phyloP scores from a whole-genome alignment of 2,888 invertebrate species.

The Campoplex nolae region DNA sequence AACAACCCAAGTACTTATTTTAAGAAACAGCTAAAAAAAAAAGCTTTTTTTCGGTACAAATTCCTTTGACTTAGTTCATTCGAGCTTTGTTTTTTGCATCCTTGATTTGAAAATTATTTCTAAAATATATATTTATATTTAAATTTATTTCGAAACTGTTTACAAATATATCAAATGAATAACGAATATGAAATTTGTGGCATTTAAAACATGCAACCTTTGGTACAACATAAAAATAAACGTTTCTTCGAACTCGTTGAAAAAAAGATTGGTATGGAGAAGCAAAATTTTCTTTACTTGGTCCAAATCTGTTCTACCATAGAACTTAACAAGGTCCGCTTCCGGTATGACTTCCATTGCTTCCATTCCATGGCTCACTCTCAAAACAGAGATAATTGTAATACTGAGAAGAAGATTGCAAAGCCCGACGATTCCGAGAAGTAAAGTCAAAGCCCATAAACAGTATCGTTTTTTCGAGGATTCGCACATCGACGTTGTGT shows the following conservation, averaged over 20 bases:
- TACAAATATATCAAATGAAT: too few relatives aligned
- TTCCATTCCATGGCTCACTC: slow-evolving; percentile 93
- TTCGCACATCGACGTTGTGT: slow-evolving; percentile 67
- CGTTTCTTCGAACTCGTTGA: not conserved
- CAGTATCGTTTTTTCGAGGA: slow-evolving; percentile 79
- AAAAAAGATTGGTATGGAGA: not conserved
- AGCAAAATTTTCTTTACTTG: slow-evolving; percentile 84
- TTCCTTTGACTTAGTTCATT: too few relatives aligned
- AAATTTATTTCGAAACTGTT: too few relatives aligned
- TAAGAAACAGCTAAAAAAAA: too few relatives aligned
- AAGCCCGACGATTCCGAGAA: slow-evolving; percentile 88
- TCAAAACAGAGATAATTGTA: slow-evolving; percentile 92
- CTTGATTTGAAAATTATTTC: too few relatives aligned
- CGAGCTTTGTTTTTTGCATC: too few relatives aligned
- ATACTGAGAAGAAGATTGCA: slow-evolving; percentile 93
- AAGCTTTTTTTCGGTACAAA: too few relatives aligned
- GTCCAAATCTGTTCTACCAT: slow-evolving; percentile 91
- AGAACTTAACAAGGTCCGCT: slow-evolving; percentile 91
- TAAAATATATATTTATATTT: too few relatives aligned
- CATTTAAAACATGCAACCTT: too few relatives aligned
- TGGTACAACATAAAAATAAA: too few relatives aligned
- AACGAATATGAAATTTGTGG: too few relatives aligned
- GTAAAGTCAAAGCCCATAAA: slow-evolving; percentile 91
- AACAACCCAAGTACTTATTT: not conserved
- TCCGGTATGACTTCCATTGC: slow-evolving; percentile 93